A percentile compares a stretch with the other conserved stretches of the same genome.
Evolutionary conservation across 2,797 vertebrate species (phyloP).

Genomic region (Acanthornis magna): DNA sequence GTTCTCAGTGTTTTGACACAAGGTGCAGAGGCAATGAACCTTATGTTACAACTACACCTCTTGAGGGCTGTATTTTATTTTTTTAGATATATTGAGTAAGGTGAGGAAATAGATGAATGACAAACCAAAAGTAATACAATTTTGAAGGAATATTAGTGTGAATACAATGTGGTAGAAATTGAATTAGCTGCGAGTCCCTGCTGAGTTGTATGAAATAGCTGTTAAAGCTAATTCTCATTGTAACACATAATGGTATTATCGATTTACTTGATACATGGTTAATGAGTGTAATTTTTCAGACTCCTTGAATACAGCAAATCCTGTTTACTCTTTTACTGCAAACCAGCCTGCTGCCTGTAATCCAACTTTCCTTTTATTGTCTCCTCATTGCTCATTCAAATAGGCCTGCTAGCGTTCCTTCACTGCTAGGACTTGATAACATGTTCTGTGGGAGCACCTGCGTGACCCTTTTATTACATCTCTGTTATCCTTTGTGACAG

Average conservation of each 20-base stretch:
- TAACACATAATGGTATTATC: constrained; percentile 47
- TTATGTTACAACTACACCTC: neutral
- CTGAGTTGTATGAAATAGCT: constrained; percentile 12
- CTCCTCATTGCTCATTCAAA: constrained; percentile 25
- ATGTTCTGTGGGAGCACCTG: constrained; percentile 18
- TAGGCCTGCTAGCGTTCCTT: constrained; percentile 11
- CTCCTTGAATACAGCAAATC: constrained; percentile 48
- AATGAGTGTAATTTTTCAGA: constrained; percentile 53
- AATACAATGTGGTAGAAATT: neutral
- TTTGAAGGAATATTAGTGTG: neutral
- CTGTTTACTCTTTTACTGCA: constrained; percentile 19
- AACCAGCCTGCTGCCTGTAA: constrained; percentile 16
- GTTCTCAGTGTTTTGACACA: neutral
- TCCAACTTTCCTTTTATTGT: neutral
- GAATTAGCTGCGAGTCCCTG: constrained; percentile 32
- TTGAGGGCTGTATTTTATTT: neutral
- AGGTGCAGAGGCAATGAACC: neutral
- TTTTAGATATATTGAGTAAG: neutral
- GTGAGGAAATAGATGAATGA: neutral
- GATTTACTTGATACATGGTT: constrained; percentile 22
- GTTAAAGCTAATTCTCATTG: constrained; percentile 39
- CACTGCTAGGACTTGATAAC: neutral
- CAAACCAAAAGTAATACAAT: neutral
- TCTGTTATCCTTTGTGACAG: constrained; percentile 56
- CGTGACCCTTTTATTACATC: constrained; percentile 24